A percentile compares a stretch with the other conserved stretches of the same genome.
Evolutionary conservation across 2,888 invertebrate genomes (phyloP).

Genomic region (Brachypterus glaber): DNA sequence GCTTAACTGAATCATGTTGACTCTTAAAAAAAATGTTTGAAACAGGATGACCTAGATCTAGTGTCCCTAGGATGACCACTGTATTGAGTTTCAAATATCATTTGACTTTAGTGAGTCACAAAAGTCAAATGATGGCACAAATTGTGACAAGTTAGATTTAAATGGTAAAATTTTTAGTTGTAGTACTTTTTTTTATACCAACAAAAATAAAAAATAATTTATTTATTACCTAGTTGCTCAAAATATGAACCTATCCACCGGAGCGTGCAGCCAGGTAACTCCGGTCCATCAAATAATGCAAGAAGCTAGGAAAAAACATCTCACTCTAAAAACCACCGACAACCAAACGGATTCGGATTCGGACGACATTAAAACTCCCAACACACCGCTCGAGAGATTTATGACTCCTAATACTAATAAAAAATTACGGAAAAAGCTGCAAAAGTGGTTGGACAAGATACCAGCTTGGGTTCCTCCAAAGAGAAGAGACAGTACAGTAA

Average conservation of each 20-base stretch:
- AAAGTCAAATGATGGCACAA: too few species aligned
- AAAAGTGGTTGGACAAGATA: conserved; percentile 42
- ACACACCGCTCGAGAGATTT: conserved; percentile 46
- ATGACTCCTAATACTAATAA: conserved; percentile 44
- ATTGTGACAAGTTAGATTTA: too few species aligned
- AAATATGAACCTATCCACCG: conserved; percentile 4
- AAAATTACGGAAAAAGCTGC: conserved; percentile 43
- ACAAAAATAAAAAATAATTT: too few species aligned
- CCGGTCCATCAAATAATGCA: conserved; percentile 36
- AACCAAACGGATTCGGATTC: conserved; percentile 4
- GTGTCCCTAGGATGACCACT: too few species aligned
- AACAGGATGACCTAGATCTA: too few species aligned
- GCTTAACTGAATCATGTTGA: too few species aligned
- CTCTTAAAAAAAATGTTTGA: too few species aligned
- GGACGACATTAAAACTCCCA: conserved; percentile 42
- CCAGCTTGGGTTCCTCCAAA: conserved; percentile 40
- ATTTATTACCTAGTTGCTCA: too few species aligned
- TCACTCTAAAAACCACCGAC: conserved; percentile 27
- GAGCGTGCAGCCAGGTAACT: conserved; percentile 31
- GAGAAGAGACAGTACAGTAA: conserved; percentile 37
- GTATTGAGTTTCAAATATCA: too few species aligned
- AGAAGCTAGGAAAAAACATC: conserved; percentile 28
- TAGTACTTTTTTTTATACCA: too few species aligned
- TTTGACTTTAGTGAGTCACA: too few species aligned
- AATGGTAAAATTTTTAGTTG: too few species aligned